Base-by-base conservation (phyloP, 37 sponge, comb jelly and placozoan species). In the Tethya wilhelma region DNA sequence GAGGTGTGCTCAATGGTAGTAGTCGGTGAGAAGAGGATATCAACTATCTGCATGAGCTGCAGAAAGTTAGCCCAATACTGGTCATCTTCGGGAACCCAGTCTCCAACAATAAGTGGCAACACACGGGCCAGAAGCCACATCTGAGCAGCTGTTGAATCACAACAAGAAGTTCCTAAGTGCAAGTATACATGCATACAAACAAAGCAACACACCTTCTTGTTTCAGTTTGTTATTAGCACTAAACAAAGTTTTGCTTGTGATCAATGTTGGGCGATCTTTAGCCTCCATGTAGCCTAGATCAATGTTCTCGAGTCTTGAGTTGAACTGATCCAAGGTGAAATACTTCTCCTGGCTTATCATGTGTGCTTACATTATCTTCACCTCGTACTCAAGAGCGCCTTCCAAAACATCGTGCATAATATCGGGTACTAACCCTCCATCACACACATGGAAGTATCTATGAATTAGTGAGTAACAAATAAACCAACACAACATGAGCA, bases 381-480 rank as follows among this genome's bases (percentile, higher is more conserved):
- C 64, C 14, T 42, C 67, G 1, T 71, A 42, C 4, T 29, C 64
- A 14, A 81, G 37, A 29, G 56, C 63, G 9, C 90, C 90, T 34
- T 90, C 91, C 39, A 90, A 71, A 19, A 90, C 44, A 67, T 90
- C 91, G 23, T 90, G 91, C 86, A 90, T 84, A 19, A 90, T 44
- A 38, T 90, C 91, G 4, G 78, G 86, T 14, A 75, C 69, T 22
- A 85, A 65, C 39, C 86, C 86, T 11, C 79, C 82, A 9, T 57
- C 67, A 8, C 31, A 64, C 7, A 74, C 41, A 86, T 81, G 75
- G 20, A 75, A 34, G 33, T 53, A 36, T 39, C 20, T 29, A 68
- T n/a, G n/a, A n/a, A 22, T 22, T 31, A 66, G 67, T 33, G 34
- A 4, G 34, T 33, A 22, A 22, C 26, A 66, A 66, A n/a, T n/a